Percentiles rank a stretch among this genome's conserved stretches.
phyloP scores from a whole-genome alignment of 2,888 invertebrate species.

The Nomada fucata region DNA sequence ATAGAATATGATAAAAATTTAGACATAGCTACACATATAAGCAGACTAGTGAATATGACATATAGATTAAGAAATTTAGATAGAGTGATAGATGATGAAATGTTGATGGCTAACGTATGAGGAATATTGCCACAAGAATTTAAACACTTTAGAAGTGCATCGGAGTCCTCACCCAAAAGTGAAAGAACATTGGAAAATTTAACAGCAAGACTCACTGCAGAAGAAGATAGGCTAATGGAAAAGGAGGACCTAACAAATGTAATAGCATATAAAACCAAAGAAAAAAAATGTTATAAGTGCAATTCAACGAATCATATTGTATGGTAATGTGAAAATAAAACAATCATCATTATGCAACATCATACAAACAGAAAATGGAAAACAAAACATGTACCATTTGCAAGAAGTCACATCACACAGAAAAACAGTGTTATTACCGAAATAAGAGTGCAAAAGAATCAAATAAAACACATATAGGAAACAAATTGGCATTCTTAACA shows the following conservation, averaged over 20 bases:
- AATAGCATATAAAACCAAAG: no score
- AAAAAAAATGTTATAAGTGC: no score
- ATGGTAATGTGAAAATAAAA: no score
- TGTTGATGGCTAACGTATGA: conserved; percentile 43
- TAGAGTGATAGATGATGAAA: conserved; percentile 32
- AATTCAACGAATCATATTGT: no score
- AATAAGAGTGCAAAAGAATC: no score
- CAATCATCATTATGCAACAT: no score
- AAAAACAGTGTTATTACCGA: no score
- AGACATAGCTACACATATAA: conserved; percentile 42
- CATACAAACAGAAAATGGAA: no score
- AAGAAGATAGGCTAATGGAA: conserved; percentile 31
- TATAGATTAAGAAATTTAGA: conserved; percentile 26
- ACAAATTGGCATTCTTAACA: not conserved
- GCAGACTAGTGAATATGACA: conserved; percentile 24
- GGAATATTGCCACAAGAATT: conserved; percentile 40
- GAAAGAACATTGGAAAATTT: conserved; percentile 39
- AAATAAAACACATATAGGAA: no score
- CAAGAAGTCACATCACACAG: no score
- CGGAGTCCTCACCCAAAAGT: conserved; percentile 42
- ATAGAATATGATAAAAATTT: conserved; percentile 23
- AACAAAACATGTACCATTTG: no score
- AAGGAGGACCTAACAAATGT: not conserved
- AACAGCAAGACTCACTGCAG: conserved; percentile 35
- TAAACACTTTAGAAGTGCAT: conserved; percentile 51